Evolutionary conservation across 2,113 vertebrate genomes (phyloP), one percentile per base, ranked within the genome.

Genomic region (Peromyscus polionotus): DNA sequence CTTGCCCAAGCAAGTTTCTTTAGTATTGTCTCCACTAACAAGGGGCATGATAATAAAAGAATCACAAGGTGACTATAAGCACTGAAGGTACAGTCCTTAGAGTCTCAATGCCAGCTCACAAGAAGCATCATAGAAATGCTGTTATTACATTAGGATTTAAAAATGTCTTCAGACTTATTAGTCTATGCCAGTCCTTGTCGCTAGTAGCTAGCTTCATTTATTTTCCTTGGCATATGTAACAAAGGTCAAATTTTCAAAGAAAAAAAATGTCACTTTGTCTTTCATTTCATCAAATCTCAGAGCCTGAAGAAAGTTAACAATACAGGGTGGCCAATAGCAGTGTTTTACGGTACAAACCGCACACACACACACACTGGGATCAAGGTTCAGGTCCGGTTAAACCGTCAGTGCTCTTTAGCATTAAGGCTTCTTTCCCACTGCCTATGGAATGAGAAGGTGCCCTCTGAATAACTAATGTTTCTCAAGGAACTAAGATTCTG

Each of bases 301-400:
- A 86, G 57, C 80, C 91, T 94, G 20, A 7, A 95, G 54, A 95
- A 92, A 90, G 28, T 33, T 77, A 81, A 91, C 94, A 89, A 96
- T 17, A 93, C 1, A 88, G 65, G 33, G 63, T 67, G 48, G 19
- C 10, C 81, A 17, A 91, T 20, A 54, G 31, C 42, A 93, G 1
- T 36, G 31, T 3, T n/a, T 54, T 28, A 28, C 19, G 12, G 36
- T 65, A 65, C 51, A 61, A 91, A 88, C 61, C 75, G 26, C 84
- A 36, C 24, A 1, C 92, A 36, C 24, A 1, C 92, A 42, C 42
- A 48, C 24, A 2, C 36, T 39, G n/a, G 65, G 22, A 45, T 16
- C 5, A 45, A 54, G n/a, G 36, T 79, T 83, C 57, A 67, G 20
- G 68, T 45, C 95, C 5, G 33, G 51, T 31, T 61, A 68, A 54